A percentile compares a stretch with the other conserved stretches of the same genome.
Conservation (phyloP, 2,113 vertebrate species). For the Oreochromis spilurus region DNA sequence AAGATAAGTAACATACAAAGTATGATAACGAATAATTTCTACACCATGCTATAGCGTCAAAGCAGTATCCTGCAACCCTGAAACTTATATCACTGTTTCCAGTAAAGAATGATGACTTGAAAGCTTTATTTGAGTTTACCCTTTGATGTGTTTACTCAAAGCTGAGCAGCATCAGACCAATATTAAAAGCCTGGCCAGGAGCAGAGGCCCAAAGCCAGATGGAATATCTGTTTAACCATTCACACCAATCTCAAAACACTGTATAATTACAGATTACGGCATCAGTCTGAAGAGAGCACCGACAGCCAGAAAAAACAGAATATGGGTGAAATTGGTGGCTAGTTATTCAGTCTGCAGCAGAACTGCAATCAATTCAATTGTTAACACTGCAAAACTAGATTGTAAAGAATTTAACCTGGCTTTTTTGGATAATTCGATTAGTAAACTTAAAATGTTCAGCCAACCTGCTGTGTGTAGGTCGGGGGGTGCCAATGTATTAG, state of each 20-base stretch:
- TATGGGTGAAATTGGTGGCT: neutral
- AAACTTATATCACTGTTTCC: neutral
- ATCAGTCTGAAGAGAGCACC: neutral
- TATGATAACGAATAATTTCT: fast-evolving
- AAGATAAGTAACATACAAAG: neutral
- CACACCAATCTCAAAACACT: neutral
- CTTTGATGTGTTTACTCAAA: neutral
- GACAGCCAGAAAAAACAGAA: neutral
- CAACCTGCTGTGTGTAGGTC: neutral
- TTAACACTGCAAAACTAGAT: neutral
- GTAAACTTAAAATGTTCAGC: neutral
- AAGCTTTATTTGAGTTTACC: neutral
- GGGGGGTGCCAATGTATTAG: neutral
- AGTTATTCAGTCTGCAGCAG: neutral
- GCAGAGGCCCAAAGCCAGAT: neutral
- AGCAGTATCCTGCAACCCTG: neutral
- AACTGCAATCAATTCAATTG: neutral
- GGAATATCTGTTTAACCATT: neutral
- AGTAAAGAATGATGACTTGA: neutral
- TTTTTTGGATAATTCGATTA: neutral
- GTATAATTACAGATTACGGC: neutral
- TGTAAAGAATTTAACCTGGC: neutral
- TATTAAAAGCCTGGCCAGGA: neutral
- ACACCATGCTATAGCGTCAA: neutral
- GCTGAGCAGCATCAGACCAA: neutral